Base-by-base conservation (phyloP, 1,140 invertebrate genomes). In the Lepidostoma basale region DNA sequence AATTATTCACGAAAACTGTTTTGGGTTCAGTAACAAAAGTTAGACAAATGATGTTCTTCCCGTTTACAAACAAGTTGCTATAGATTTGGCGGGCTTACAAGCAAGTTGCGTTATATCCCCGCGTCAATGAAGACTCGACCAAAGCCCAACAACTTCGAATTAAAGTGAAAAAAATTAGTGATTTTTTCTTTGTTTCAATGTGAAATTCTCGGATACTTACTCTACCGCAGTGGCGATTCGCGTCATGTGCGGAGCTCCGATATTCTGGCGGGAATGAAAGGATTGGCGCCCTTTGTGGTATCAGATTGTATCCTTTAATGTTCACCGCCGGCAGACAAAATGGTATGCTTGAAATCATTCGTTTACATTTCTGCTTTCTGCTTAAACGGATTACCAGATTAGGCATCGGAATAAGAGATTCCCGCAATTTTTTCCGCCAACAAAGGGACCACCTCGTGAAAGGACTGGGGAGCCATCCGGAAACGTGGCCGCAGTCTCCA, bases 381-480 rank as follows among this genome's bases (percentile, higher is more conserved):
- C 58, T 49, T 70, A 70, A 70, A 70, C 68, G 68, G 68, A 70
- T 70, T 70, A 70, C n/a, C 40, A 54, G 68, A 54, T 70, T 47
- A 70, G 26, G 68, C 28, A 68, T n/a, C 23, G 45, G 64, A 26
- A 36, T 18, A 40, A 45, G 47, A 65, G 39, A 25, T 47, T 59
- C 42, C 47, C 16, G 22, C 18, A 44, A 63, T 64, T 59, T 56
- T 64, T 60, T 59, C 40, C n/a, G 16, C 47, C 16, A 30, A 64
- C 42, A 69, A 64, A 59, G 39, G 30, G 68, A 69, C 68, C 68
- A 69, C 68, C 68, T 69, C 47, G 62, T 52, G 47, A 28, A 69
- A 25, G 30, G n/a, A n/a, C n/a, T n/a, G n/a, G n/a, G n/a, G 47
- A 63, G 23, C 26, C 33, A 36, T 63, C 66, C 66, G 66, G 66